Evolutionary conservation across 1,140 invertebrate species (phyloP).

Genomic region (Platyscapa corneri): DNA sequence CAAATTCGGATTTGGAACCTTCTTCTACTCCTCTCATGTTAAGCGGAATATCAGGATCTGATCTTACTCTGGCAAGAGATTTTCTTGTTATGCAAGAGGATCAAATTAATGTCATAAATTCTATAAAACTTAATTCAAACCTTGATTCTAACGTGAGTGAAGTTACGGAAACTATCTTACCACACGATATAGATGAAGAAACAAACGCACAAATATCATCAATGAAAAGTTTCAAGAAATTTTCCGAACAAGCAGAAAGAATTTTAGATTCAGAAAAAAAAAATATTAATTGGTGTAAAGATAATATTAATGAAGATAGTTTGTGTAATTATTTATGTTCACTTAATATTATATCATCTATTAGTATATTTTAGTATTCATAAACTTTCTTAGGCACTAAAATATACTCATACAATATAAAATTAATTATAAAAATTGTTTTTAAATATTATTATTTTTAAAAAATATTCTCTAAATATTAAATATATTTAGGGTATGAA

Average conservation of each 20-base stretch:
- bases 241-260: constrained; percentile 27
- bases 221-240: constrained; percentile 43
- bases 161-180: constrained; percentile 44
- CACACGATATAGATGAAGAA: constrained; percentile 50
- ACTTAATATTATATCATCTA: background rate
- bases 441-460: background rate
- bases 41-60: constrained; percentile 65
- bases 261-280: constrained; percentile 33
- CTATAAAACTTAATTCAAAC: constrained; percentile 59
- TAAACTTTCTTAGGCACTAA: background rate
- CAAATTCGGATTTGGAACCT: constrained; percentile 65
- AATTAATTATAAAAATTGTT: background rate
- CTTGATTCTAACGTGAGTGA: constrained; percentile 33
- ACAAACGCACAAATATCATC: constrained; percentile 41
- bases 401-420: background rate
- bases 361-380: background rate
- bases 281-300: constrained; percentile 44
- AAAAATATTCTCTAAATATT: background rate
- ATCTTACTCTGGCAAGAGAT: constrained; percentile 68
- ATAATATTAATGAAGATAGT: constrained; percentile 42
- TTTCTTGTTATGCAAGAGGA: constrained; percentile 73
- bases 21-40: constrained; percentile 68
- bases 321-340: constrained; percentile 41
- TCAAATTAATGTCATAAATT: constrained; percentile 69
- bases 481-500: constrained; percentile 67